These are phyloP conservation scores for Botia kubotai DNA, from an alignment of 2,797 vertebrate genomes.

Conservation along the genomic window DNA sequence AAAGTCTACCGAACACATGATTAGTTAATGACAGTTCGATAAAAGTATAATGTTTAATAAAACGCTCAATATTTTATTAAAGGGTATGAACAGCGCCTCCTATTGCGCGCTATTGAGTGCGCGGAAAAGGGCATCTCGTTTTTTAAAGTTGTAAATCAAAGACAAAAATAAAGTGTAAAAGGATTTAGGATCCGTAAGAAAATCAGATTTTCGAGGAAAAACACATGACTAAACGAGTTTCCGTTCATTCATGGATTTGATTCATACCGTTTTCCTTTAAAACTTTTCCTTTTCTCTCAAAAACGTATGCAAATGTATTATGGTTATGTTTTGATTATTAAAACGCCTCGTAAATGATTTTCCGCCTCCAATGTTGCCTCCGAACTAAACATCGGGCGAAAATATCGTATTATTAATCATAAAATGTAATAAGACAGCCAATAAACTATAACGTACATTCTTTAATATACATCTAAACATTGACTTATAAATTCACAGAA, in stretches of 20 bases:
- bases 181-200: too few species aligned
- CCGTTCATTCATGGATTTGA: background rate
- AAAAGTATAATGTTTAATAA: background rate
- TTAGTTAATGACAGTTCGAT: background rate
- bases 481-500: background rate
- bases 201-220: background rate
- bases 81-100: constrained; percentile 21
- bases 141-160: background rate
- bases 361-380: background rate
- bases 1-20: background rate
- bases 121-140: background rate
- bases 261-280: background rate
- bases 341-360: background rate
- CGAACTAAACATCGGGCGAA: background rate
- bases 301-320: background rate
- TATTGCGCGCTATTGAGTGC: background rate
- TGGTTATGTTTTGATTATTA: background rate
- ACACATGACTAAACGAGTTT: background rate
- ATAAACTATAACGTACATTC: background rate
- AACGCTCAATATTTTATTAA: background rate
- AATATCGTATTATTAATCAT: background rate
- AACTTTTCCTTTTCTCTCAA: background rate
- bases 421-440: background rate
- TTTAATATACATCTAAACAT: background rate
- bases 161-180: background rate